phyloP scores from a whole-genome alignment of 2,113 vertebrate genomes.

The Arizona elegans region DNA sequence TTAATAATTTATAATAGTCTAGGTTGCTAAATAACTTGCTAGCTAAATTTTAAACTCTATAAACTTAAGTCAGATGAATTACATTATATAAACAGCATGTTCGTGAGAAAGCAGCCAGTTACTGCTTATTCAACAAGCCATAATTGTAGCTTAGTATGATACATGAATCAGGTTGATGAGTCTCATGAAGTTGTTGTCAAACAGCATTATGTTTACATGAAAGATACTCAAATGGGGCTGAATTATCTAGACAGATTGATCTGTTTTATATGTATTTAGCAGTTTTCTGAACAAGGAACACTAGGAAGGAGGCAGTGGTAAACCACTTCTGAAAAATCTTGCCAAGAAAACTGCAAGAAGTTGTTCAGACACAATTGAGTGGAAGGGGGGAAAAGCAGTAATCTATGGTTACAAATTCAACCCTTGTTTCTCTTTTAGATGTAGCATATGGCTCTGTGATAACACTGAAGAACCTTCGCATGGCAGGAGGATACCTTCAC shows the following conservation, averaged over 20 bases:
- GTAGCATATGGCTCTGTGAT: conserved; percentile 90
- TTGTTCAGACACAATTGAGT: neutral
- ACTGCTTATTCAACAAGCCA: neutral
- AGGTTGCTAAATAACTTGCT: neutral
- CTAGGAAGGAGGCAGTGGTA: neutral
- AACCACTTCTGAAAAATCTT: neutral
- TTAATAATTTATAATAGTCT: neutral
- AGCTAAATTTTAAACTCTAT: neutral
- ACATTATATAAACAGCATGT: neutral
- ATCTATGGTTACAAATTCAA: neutral
- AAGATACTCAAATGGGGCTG: neutral
- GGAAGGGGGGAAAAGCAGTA: neutral
- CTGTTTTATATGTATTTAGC: neutral
- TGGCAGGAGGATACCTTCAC: conserved; percentile 94
- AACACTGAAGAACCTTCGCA: conserved; percentile 91
- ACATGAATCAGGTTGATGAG: neutral
- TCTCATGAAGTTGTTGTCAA: neutral
- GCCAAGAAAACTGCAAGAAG: neutral
- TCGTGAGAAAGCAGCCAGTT: neutral
- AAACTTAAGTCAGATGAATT: neutral
- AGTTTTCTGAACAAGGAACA: neutral
- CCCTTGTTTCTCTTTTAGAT: conserved; percentile 67
- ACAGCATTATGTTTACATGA: neutral
- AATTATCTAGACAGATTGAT: neutral
- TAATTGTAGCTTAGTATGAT: neutral